phyloP scores from a whole-genome alignment of 2,888 invertebrate genomes.

The Rotaria macrura region DNA sequence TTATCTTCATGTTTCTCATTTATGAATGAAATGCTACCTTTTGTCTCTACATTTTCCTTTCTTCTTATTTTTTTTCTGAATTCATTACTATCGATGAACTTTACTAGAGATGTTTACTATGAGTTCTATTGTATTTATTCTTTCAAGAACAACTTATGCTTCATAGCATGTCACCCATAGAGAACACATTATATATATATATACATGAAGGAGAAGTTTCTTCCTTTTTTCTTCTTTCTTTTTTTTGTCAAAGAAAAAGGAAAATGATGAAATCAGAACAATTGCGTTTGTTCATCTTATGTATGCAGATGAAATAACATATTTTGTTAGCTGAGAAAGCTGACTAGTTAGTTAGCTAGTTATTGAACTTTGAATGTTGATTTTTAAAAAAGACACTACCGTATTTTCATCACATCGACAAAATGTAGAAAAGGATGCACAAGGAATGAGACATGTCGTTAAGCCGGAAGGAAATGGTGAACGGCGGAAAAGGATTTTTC shows the following conservation, averaged over 20 bases:
- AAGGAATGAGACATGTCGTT: neutral
- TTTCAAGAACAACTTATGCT: neutral
- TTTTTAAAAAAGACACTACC: neutral
- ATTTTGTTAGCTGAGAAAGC: neutral
- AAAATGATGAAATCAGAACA: neutral
- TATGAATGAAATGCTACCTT: neutral
- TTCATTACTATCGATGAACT: neutral
- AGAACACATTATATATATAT: neutral
- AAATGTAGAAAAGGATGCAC: neutral
- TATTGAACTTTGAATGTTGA: neutral
- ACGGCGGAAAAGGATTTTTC: neutral
- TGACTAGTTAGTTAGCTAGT: neutral
- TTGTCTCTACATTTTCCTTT: neutral
- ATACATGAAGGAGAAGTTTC: no score
- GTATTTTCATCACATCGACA: neutral
- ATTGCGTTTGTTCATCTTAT: neutral
- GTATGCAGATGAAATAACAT: neutral
- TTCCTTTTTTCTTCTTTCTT: neutral
- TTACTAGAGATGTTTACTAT: neutral
- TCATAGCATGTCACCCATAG: neutral
- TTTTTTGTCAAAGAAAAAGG: neutral
- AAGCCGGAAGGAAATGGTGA: neutral
- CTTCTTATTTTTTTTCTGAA: neutral
- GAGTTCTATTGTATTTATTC: neutral
- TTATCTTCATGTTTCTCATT: neutral